phyloP scores from a whole-genome alignment of 2,888 invertebrate species.

The Oscheius sp. region DNA sequence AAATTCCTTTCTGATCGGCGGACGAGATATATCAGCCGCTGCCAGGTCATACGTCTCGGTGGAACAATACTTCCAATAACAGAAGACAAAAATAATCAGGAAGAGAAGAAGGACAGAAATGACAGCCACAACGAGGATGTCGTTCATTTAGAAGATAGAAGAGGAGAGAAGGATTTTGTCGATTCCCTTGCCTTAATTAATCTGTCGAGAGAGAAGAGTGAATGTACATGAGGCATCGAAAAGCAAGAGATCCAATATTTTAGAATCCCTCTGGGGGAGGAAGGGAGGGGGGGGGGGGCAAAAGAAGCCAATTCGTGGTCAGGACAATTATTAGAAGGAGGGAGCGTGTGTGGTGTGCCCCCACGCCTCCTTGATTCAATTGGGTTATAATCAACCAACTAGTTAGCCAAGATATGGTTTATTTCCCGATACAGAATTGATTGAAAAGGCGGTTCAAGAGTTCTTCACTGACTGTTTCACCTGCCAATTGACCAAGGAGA shows the following conservation, averaged over 20 bases:
- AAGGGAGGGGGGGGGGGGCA: background rate
- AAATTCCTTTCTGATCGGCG: slow-evolving; percentile 6
- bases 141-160: background rate
- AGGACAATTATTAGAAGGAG: slow-evolving; percentile 7
- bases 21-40: background rate
- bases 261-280: background rate
- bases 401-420: slow-evolving; percentile 5
- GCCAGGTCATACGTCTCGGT: slow-evolving; percentile 16
- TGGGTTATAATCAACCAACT: background rate
- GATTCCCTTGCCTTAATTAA: too few relatives aligned
- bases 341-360: background rate
- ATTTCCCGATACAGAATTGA: slow-evolving; percentile 90
- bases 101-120: background rate
- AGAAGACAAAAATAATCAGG: background rate
- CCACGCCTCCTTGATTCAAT: background rate
- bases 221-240: background rate
- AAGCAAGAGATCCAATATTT: slow-evolving; percentile 12
- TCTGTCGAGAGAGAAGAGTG: background rate
- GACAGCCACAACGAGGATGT: slow-evolving; percentile 3
- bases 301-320: background rate
- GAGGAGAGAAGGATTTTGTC: background rate
- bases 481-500: slow-evolving; percentile 82
- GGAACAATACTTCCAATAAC: background rate
- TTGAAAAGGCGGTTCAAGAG: slow-evolving; percentile 84
- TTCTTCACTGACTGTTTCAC: slow-evolving; percentile 81